phyloP scores from a whole-genome alignment of 2,113 vertebrate species.

The Pelecanus crispus region DNA sequence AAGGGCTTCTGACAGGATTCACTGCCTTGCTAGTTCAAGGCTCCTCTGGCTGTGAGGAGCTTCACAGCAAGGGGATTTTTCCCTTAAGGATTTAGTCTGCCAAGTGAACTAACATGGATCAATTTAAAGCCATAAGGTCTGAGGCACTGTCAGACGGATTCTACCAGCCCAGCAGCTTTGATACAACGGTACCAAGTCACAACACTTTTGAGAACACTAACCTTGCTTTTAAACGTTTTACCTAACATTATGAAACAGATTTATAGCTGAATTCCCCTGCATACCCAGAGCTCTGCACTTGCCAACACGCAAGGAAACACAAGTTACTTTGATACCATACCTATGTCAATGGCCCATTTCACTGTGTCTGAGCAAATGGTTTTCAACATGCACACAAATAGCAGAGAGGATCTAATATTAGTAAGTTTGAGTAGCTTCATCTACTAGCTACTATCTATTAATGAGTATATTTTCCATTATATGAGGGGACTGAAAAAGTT shows the following conservation, averaged over 20 bases:
- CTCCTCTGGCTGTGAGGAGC: background rate
- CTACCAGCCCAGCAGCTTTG: background rate
- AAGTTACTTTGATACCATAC: background rate
- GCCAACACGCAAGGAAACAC: background rate
- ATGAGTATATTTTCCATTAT: background rate
- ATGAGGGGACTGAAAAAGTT: background rate
- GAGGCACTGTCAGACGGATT: background rate
- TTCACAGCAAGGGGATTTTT: background rate
- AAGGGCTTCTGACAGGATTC: background rate
- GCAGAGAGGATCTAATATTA: background rate
- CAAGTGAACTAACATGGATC: background rate
- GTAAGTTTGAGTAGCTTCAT: background rate
- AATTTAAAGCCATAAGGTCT: background rate
- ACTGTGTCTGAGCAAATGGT: background rate
- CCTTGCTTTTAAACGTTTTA: background rate
- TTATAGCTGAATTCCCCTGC: background rate
- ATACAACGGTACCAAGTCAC: background rate
- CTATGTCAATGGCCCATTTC: background rate
- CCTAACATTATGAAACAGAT: background rate
- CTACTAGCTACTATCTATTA: background rate
- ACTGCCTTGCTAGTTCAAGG: background rate
- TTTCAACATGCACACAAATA: rapidly evolving
- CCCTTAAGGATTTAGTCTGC: background rate
- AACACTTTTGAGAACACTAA: background rate
- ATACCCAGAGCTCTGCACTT: background rate